Base-by-base conservation (phyloP, 2,113 vertebrate species). In the Tangachromis dhanisi region DNA sequence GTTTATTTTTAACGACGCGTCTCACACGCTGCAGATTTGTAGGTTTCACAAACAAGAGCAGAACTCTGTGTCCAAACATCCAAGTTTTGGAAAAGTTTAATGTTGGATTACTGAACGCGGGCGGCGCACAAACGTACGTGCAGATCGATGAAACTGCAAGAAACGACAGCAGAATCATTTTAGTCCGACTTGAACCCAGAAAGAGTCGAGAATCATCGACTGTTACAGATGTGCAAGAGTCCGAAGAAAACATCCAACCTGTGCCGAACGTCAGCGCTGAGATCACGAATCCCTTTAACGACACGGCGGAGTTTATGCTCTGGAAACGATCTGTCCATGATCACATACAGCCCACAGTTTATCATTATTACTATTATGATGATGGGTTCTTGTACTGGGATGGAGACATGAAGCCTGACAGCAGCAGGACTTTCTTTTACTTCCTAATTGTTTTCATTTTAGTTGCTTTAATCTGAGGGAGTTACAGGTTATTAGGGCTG, bases 261-360 rank as follows among this genome's bases (percentile, higher is more conserved):
- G 55, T 29, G 55, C 8, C 0, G 4, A 5, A 29, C 2, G 3
- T 59, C 55, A 29, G 55, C 24, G 12, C 24, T 3, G 55, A 59
- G 55, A 59, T 3, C 55, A 57, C 4, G 7, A 0, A 57, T 57
- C 54, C 0, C 53, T 54, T 24, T 12, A 24, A 54, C 2, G 1
- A 53, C 19, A 24, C 10, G 21, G 21, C 1, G 0, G 26, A 4
- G 26, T 59, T 59, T 13, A 29, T 31, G 57, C 9, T 61, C 26
- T 21, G 19, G 19, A n/a, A 54, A 21, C 3, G 10, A 54, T n/a
- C 49, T 16, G 54, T 14, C 0, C 54, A 57, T 57, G 55, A 57
- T 16, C 55, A 57, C 24, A 10, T 4, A 0, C 29, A 5, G 29
- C 8, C 57, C 26, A 31, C 7, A 29, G 55, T 59, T 9, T 4